These are phyloP conservation scores for Pyrocephalus nanus DNA, from an alignment of 2,797 vertebrate species.

Conservation along the genomic window DNA sequence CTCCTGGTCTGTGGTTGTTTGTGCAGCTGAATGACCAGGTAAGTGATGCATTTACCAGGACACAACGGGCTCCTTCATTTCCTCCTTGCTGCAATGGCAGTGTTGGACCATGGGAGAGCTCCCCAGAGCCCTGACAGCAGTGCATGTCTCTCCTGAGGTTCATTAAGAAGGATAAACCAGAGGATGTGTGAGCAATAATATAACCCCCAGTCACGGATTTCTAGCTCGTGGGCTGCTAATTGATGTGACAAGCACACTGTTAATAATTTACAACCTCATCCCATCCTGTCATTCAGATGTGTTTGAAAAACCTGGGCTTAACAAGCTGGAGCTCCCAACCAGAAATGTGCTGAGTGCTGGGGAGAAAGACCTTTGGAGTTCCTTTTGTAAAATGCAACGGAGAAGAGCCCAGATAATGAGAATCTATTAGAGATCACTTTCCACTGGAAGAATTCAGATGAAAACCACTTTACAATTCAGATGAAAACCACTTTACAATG, in stretches of 20 bases:
- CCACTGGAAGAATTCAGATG: background rate
- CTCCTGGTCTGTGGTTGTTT: background rate
- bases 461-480: background rate
- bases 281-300: background rate
- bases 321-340: background rate
- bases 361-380: slow-evolving; percentile 1
- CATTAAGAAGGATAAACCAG: background rate
- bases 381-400: background rate
- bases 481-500: background rate
- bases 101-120: background rate
- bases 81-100: background rate
- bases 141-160: background rate
- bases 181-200: background rate
- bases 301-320: background rate
- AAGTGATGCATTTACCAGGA: background rate
- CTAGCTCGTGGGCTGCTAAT: background rate
- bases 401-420: background rate
- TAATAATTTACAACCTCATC: background rate
- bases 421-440: background rate
- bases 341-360: background rate
- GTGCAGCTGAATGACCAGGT: background rate
- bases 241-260: background rate
- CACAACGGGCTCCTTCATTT: background rate
- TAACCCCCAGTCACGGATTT: background rate
- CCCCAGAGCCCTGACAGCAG: background rate